These are phyloP conservation scores for Aspidiotus destructor DNA, from an alignment of 2,888 invertebrate species.

Conservation along the genomic window DNA sequence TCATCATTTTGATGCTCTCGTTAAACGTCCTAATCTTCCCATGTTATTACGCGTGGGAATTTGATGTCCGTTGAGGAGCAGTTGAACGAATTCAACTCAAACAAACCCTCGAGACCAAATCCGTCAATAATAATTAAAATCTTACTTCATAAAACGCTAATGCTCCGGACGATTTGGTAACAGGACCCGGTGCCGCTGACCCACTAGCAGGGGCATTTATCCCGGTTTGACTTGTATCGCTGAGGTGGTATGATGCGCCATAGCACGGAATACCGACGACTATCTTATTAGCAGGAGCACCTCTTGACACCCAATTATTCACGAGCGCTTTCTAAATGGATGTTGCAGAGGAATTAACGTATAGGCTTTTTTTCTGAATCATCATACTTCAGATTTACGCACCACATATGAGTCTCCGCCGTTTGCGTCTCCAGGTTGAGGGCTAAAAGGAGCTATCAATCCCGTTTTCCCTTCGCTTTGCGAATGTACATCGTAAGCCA, in stretches of 20 bases:
- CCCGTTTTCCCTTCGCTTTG: conserved; percentile 90
- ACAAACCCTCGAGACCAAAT: no score
- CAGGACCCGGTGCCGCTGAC: background rate
- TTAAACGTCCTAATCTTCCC: no score
- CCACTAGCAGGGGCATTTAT: background rate
- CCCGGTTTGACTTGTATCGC: background rate
- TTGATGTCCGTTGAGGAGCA: no score
- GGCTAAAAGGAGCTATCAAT: conserved; percentile 48
- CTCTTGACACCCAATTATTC: background rate
- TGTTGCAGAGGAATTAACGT: no score
- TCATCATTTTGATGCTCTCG: no score
- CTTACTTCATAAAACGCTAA: background rate
- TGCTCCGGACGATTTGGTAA: background rate
- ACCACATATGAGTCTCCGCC: no score
- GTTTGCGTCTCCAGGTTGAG: background rate
- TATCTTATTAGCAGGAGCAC: background rate
- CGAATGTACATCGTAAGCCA: conserved; percentile 93
- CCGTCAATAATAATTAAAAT: background rate
- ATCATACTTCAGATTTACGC: no score
- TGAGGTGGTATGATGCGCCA: background rate
- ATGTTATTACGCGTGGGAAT: no score
- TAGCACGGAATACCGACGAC: background rate
- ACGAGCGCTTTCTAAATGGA: background rate
- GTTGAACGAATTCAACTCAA: no score
- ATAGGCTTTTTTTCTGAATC: no score